Percentiles rank a stretch among this genome's conserved stretches.
Conservation (phyloP, 1,140 invertebrate species). For the Pteromalus puparum region DNA sequence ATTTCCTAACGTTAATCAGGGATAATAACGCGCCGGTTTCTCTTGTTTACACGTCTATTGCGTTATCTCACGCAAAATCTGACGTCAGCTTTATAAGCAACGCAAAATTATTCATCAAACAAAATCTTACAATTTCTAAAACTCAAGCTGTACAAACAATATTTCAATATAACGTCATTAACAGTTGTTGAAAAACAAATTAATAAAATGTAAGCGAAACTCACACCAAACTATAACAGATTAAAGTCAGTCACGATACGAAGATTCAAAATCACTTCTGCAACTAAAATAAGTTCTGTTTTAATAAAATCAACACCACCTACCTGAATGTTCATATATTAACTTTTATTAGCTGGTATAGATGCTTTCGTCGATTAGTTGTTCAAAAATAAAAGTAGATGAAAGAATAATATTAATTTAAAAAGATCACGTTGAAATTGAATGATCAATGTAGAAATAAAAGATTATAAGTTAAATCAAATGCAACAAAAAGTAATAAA, state of each 20-base stretch:
- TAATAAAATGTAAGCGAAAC: neutral
- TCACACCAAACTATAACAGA: neutral
- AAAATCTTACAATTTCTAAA: neutral
- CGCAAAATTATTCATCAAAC: neutral
- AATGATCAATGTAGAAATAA: neutral
- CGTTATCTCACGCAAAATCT: slow-evolving; percentile 18
- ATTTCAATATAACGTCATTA: neutral
- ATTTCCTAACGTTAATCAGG: neutral
- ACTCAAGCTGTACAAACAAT: neutral
- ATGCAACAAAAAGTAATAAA: neutral
- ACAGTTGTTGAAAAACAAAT: neutral
- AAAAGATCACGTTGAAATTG: neutral
- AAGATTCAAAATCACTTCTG: neutral
- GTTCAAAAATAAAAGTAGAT: neutral
- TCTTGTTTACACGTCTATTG: neutral
- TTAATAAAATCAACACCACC: slow-evolving; percentile 17
- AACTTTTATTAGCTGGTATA: neutral
- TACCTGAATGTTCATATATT: slow-evolving; percentile 13
- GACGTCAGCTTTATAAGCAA: slow-evolving; percentile 36
- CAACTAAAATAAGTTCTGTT: neutral
- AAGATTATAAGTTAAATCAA: neutral
- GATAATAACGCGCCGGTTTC: neutral
- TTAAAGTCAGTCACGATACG: neutral
- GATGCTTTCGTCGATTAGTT: neutral
- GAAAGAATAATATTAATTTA: neutral